Conservation (phyloP, 2,113 vertebrate species). For the Apteryx mantelli region DNA sequence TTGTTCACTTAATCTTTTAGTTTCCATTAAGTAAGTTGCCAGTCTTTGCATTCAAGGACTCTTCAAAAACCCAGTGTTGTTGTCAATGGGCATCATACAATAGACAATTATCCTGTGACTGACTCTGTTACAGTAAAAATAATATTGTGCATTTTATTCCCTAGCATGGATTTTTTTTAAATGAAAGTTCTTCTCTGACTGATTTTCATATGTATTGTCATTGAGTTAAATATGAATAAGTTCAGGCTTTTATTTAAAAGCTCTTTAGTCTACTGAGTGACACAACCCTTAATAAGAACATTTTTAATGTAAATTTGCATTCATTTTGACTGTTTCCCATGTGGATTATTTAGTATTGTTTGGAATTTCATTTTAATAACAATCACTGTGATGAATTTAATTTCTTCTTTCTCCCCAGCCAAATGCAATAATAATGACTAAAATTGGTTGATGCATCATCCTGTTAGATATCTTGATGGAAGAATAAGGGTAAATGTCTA, state of each 20-base stretch:
- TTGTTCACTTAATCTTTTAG: not conserved
- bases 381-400: constrained; percentile 5
- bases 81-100: not conserved
- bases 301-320: not conserved
- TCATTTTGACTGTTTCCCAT: not conserved
- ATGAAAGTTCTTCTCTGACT: not conserved
- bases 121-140: not conserved
- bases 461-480: not conserved
- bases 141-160: not conserved
- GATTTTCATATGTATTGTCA: not conserved
- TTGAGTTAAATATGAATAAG: not conserved
- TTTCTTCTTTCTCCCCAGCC: not conserved
- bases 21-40: not conserved
- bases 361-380: constrained; percentile 27
- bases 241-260: not conserved
- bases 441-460: not conserved
- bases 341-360: constrained; percentile 1
- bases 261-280: not conserved
- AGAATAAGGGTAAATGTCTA: not conserved
- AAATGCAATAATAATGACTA: constrained; percentile 22
- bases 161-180: not conserved
- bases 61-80: not conserved
- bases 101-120: not conserved
- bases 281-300: not conserved
- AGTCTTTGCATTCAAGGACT: not conserved